Evolutionary conservation across 2,888 invertebrate genomes (phyloP).

Genomic region (Hydraecia micacea): DNA sequence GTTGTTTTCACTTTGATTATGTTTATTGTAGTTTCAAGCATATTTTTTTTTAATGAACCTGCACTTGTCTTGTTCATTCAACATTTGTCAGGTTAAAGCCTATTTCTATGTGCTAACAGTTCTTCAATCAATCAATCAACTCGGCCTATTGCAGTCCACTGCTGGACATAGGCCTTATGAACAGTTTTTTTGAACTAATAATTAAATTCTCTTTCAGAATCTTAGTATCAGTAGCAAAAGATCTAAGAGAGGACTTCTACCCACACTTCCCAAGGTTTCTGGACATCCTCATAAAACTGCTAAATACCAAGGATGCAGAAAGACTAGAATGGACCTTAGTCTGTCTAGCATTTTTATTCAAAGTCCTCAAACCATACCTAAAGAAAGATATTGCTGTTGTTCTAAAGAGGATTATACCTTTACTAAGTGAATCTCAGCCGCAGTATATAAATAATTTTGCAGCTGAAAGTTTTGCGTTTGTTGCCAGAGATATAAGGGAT

Average conservation of each 20-base stretch:
- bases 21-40: neutral
- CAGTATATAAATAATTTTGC: slow-evolving; percentile 97
- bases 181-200: neutral
- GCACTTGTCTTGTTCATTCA: neutral
- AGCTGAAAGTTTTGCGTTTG: slow-evolving; percentile 98
- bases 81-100: neutral
- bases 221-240: slow-evolving; percentile 95
- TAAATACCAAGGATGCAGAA: slow-evolving; percentile 95
- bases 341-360: slow-evolving; percentile 97
- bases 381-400: slow-evolving; percentile 94
- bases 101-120: neutral
- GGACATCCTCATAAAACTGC: slow-evolving; percentile 92
- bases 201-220: slow-evolving; percentile 90
- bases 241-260: slow-evolving; percentile 97
- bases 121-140: neutral
- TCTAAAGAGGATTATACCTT: slow-evolving; percentile 93
- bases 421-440: slow-evolving; percentile 94
- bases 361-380: slow-evolving; percentile 95
- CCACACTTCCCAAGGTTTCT: slow-evolving; percentile 95
- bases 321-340: slow-evolving; percentile 96
- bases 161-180: too few species aligned
- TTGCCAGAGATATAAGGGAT: slow-evolving; percentile 96
- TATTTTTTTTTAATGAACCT: neutral
- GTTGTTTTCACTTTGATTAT: too few species aligned
- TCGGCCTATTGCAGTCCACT: too few species aligned